Percentiles rank a stretch among this genome's conserved stretches.
Conservation (phyloP, 2,888 invertebrate genomes). For the Helicoverpa assulta region DNA sequence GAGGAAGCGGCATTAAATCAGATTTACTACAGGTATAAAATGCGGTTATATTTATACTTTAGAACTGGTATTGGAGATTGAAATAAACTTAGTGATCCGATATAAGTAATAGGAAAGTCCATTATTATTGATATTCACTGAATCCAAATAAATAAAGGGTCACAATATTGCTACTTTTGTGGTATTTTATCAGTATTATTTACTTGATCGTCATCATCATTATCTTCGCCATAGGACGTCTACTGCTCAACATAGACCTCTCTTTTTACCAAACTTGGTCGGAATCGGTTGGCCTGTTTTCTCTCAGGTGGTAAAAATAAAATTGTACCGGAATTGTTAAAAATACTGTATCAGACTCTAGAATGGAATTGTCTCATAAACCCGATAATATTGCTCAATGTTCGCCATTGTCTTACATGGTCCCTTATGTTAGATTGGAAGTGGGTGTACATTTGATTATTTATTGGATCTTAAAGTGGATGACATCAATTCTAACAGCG, state of each 20-base stretch:
- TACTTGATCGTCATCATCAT: too few relatives aligned
- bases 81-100: too few relatives aligned
- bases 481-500: constrained; percentile 54
- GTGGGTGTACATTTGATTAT: constrained; percentile 60
- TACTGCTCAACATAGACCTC: too few relatives aligned
- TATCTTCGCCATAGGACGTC: too few relatives aligned
- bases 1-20: constrained; percentile 25
- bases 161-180: too few relatives aligned
- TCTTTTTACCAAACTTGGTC: too few relatives aligned
- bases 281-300: too few relatives aligned
- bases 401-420: constrained; percentile 36
- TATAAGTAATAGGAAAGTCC: too few relatives aligned
- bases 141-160: too few relatives aligned
- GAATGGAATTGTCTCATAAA: constrained; percentile 33
- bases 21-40: constrained; percentile 30
- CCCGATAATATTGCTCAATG: constrained; percentile 36
- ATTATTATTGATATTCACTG: too few relatives aligned
- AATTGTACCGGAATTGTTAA: constrained; percentile 12
- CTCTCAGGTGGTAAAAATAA: neutral
- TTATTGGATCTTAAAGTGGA: constrained; percentile 57
- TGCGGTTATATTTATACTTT: constrained; percentile 13
- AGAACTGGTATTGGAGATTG: constrained; percentile 8
- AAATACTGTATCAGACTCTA: constrained; percentile 13
- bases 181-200: too few relatives aligned
- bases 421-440: constrained; percentile 45